A percentile compares a stretch with the other conserved stretches of the same genome.
Conservation (phyloP, 2,888 invertebrate species). For the Anagyrus pseudococci region DNA sequence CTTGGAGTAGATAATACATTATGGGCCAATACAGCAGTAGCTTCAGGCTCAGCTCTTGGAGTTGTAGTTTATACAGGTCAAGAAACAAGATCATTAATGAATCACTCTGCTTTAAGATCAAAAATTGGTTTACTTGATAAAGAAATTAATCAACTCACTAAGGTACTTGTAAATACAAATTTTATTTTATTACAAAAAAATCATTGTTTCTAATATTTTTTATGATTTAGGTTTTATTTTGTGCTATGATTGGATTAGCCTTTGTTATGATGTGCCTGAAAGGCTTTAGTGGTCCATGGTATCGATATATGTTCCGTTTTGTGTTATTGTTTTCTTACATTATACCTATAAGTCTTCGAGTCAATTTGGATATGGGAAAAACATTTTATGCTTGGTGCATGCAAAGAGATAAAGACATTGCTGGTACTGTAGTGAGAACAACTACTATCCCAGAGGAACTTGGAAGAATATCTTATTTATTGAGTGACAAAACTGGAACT, state of each 20-base stretch:
- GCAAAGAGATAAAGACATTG: conserved; percentile 90
- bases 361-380: conserved; percentile 99
- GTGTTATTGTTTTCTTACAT: conserved; percentile 98
- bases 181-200: conserved; percentile 12
- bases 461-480: conserved; percentile 93
- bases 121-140: conserved; percentile 95
- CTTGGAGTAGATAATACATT: conserved; percentile 95
- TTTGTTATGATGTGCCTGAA: conserved; percentile 96
- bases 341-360: conserved; percentile 96
- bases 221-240: conserved; percentile 74
- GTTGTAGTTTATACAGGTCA: conserved; percentile 94
- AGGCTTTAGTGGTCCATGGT: conserved; percentile 97
- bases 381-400: conserved; percentile 97
- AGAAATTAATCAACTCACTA: conserved; percentile 96
- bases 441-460: conserved; percentile 99
- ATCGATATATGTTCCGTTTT: conserved; percentile 94
- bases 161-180: too few species aligned
- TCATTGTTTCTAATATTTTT: background rate
- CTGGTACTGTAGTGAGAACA: conserved; percentile 93
- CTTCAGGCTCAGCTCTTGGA: conserved; percentile 94
- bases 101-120: conserved; percentile 93
- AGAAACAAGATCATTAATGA: conserved; percentile 98
- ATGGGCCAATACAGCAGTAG: conserved; percentile 98
- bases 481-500: conserved; percentile 98
- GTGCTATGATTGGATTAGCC: conserved; percentile 87